A percentile compares a stretch with the other conserved stretches of the same genome.
Evolutionary conservation across 2,888 invertebrate species (phyloP).

Genomic region (Andrena minutula): DNA sequence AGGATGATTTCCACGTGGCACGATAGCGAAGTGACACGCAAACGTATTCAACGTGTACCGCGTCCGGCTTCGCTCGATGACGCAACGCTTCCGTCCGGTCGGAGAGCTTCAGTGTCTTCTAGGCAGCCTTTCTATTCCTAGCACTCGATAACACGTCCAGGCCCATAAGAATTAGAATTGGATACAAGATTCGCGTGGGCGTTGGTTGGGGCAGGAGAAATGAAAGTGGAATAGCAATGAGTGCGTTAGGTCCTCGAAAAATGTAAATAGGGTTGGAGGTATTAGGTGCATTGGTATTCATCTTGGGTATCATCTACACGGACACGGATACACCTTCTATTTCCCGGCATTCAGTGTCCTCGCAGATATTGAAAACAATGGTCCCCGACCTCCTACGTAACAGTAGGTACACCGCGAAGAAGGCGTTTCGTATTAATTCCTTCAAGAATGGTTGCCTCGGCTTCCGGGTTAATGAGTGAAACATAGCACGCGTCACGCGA

Average conservation of each 20-base stretch:
- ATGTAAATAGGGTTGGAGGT: too few species aligned
- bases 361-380: not conserved
- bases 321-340: too few species aligned
- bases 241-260: too few species aligned
- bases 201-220: not conserved
- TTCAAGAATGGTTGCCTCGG: slow-evolving; percentile 7
- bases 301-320: too few species aligned
- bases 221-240: not conserved
- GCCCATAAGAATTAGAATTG: not conserved
- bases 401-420: not conserved
- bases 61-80: slow-evolving; percentile 55
- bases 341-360: too few species aligned
- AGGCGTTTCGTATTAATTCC: slow-evolving; percentile 38
- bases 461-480: slow-evolving; percentile 43
- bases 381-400: not conserved
- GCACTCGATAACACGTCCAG: not conserved
- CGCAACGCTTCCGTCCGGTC: slow-evolving; percentile 63
- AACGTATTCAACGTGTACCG: slow-evolving; percentile 57
- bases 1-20: slow-evolving; percentile 33
- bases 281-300: too few species aligned
- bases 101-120: slow-evolving; percentile 23
- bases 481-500: slow-evolving; percentile 41
- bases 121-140: slow-evolving; percentile 34
- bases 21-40: slow-evolving; percentile 36
- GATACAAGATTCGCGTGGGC: not conserved